Conservation (phyloP, 2,113 vertebrate species). For the Probosciger aterrimus region DNA sequence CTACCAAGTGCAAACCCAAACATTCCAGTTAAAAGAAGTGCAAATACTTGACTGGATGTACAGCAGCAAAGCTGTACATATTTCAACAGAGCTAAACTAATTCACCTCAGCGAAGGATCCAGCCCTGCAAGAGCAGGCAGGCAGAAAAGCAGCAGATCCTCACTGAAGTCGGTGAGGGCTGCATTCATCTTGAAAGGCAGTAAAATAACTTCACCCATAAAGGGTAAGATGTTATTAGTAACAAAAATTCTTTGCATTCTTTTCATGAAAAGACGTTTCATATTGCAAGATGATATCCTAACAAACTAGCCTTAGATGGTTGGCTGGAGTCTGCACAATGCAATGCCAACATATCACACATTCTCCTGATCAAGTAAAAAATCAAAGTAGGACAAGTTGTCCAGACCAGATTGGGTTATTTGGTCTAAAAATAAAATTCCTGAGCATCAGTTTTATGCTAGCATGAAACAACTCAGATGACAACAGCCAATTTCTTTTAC, state of each 20-base stretch:
- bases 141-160: not conserved
- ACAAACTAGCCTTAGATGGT: constrained; percentile 37
- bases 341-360: not conserved
- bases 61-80: rapidly evolving
- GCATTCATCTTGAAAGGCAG: not conserved
- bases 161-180: not conserved
- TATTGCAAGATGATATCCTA: not conserved
- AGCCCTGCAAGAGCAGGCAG: not conserved
- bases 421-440: constrained; percentile 23
- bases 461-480: not conserved
- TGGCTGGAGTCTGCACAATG: not conserved
- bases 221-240: constrained; percentile 9
- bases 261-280: not conserved
- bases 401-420: not conserved
- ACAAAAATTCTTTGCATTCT: constrained; percentile 49
- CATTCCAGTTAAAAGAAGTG: not conserved
- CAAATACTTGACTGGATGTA: not conserved
- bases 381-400: not conserved
- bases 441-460: not conserved
- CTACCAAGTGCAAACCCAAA: not conserved
- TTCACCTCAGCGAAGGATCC: not conserved
- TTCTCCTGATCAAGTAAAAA: constrained; percentile 4
- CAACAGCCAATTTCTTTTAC: not conserved
- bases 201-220: constrained; percentile 43
- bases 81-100: not conserved